A percentile compares a stretch with the other conserved stretches of the same genome.
phyloP scores from a whole-genome alignment of 2,797 vertebrate species.

The Lepidocolaptes lacrymiger region DNA sequence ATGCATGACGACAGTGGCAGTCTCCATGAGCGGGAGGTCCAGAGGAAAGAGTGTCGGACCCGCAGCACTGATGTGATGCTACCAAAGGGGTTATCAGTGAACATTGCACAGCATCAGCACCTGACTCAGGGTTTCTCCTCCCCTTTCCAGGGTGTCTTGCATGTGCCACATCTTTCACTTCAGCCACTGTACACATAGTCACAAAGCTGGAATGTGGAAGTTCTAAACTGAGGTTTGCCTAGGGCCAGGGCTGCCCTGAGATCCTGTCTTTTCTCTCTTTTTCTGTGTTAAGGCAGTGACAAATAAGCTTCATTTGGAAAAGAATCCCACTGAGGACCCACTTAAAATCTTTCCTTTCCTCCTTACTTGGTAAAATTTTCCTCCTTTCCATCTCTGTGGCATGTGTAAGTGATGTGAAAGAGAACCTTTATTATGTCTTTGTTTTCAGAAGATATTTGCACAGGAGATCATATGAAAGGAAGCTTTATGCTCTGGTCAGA shows the following conservation, averaged over 20 bases:
- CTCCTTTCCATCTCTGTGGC: neutral
- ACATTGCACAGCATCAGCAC: neutral
- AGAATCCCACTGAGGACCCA: neutral
- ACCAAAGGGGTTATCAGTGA: neutral
- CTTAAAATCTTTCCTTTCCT: slow-evolving; percentile 18
- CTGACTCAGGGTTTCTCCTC: neutral
- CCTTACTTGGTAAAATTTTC: neutral
- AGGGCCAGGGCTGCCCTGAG: neutral
- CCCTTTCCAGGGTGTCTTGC: neutral
- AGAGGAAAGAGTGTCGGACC: neutral
- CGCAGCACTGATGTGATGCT: fast-evolving
- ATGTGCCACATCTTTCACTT: neutral
- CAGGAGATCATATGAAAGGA: neutral
- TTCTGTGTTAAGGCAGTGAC: neutral
- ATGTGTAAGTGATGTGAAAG: neutral
- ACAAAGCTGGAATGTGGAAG: neutral
- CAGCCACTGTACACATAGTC: neutral
- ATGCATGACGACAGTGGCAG: neutral
- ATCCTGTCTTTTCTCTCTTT: neutral
- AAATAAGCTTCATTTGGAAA: slow-evolving; percentile 1
- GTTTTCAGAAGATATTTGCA: neutral
- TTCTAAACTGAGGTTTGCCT: neutral
- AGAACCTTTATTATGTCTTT: neutral
- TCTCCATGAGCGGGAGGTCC: neutral
- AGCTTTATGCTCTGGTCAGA: neutral